These are phyloP conservation scores for Myotis findleyi DNA, from an alignment of 2,797 vertebrate species.

Conservation along the genomic window DNA sequence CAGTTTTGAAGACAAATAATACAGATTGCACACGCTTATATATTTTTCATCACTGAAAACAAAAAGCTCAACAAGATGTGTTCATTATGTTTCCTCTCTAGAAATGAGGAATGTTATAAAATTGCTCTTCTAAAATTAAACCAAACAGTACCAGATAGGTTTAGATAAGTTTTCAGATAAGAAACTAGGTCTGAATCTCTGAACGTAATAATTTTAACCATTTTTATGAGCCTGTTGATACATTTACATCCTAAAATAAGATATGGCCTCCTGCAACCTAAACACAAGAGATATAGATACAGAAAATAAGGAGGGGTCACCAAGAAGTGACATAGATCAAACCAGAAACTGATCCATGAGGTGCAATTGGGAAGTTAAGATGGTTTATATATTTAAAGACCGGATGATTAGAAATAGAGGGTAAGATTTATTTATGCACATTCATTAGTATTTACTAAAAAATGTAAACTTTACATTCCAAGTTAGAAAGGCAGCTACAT, in stretches of 20 bases:
- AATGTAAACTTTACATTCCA: slow-evolving; percentile 28
- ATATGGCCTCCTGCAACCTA: not conserved
- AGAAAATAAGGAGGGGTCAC: not conserved
- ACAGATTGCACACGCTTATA: not conserved
- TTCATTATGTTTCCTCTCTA: slow-evolving; percentile 68
- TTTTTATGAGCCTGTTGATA: slow-evolving; percentile 29
- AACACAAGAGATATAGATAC: not conserved
- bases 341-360: not conserved
- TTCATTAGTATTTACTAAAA: slow-evolving; percentile 37
- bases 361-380: not conserved
- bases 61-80: slow-evolving; percentile 26
- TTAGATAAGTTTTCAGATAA: slow-evolving; percentile 72
- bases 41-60: slow-evolving; percentile 46
- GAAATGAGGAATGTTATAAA: slow-evolving; percentile 70
- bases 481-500: not conserved
- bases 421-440: not conserved
- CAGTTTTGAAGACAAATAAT: slow-evolving; percentile 25
- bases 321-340: not conserved
- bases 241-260: slow-evolving; percentile 2
- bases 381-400: slow-evolving; percentile 29
- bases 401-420: not conserved
- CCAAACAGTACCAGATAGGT: slow-evolving; percentile 55
- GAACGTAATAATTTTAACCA: not conserved
- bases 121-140: slow-evolving; percentile 78
- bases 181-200: slow-evolving; percentile 70